A percentile compares a stretch with the other conserved stretches of the same genome.
These are phyloP conservation scores for Coendou prehensilis DNA, from an alignment of 2,797 vertebrate genomes.

Conservation along the genomic window DNA sequence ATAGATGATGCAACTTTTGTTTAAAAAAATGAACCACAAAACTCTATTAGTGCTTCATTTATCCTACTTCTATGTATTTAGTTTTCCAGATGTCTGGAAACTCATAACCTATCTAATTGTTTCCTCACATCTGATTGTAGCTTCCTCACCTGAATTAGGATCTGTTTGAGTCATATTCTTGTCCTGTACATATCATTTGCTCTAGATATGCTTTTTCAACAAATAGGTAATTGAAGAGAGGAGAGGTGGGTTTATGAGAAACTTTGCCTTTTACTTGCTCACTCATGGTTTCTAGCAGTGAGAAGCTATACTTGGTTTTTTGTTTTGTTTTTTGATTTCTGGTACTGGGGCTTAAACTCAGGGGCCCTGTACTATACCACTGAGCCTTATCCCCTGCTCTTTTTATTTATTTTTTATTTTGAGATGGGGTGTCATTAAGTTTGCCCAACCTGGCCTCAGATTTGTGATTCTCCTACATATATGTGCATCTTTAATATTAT, in stretches of 20 bases:
- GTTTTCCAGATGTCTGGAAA: not conserved
- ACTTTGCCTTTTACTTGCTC: not conserved
- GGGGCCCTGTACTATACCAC: not conserved
- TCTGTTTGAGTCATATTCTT: not conserved
- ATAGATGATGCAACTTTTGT: constrained; percentile 1
- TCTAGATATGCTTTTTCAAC: constrained; percentile 46
- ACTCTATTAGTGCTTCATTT: not conserved
- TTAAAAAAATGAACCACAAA: not conserved
- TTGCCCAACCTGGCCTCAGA: not conserved
- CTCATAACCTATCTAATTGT: not conserved
- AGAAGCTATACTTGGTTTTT: not conserved
- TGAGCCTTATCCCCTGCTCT: not conserved
- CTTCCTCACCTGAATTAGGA: not conserved
- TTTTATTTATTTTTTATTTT: not conserved
- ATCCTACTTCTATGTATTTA: not conserved
- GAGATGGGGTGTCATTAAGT: not conserved
- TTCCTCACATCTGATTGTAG: not conserved
- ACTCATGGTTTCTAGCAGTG: not conserved
- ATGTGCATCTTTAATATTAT: not conserved
- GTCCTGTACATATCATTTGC: not conserved
- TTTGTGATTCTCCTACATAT: not conserved
- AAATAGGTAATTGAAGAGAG: not conserved
- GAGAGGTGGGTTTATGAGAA: not conserved
- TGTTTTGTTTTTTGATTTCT: not conserved
- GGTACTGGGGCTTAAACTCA: not conserved